Percentiles rank a stretch among this genome's conserved stretches.
Conservation (phyloP, 2,888 invertebrate species). For the Lycaena phlaeas region DNA sequence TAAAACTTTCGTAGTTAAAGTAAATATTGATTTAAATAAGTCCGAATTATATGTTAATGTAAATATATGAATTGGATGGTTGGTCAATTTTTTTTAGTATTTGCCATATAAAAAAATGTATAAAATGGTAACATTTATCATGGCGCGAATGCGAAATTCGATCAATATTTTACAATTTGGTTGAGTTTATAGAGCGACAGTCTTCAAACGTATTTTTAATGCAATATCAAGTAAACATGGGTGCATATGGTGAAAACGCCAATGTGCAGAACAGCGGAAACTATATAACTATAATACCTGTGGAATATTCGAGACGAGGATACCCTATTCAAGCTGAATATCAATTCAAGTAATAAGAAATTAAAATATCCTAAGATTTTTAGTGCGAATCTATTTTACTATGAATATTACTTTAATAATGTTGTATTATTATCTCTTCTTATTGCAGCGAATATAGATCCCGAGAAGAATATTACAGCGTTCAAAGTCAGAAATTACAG, state of each 20-base stretch:
- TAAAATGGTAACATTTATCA: conserved; percentile 30
- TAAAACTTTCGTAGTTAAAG: too few species aligned
- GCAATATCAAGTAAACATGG: conserved; percentile 65
- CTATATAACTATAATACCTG: conserved; percentile 74
- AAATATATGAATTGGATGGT: too few species aligned
- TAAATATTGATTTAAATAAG: too few species aligned
- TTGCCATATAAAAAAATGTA: too few species aligned
- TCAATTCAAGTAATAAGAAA: conserved; percentile 73
- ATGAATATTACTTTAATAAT: too few species aligned
- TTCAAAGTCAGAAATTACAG: conserved; percentile 63
- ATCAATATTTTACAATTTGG: conserved; percentile 38
- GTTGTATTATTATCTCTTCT: neutral
- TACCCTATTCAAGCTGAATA: conserved; percentile 73
- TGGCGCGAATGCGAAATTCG: conserved; percentile 49
- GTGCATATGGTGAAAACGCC: conserved; percentile 60
- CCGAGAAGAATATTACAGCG: conserved; percentile 65
- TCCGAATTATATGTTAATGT: too few species aligned
- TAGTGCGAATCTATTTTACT: too few species aligned
- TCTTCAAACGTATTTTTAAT: conserved; percentile 28
- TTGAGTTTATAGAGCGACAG: neutral
- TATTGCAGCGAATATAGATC: conserved; percentile 54
- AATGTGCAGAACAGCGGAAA: conserved; percentile 66
- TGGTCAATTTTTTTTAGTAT: too few species aligned
- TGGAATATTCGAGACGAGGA: conserved; percentile 71
- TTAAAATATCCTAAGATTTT: too few species aligned